Base-by-base conservation (phyloP, 2,113 vertebrate species). In the Zosterops japonicus region DNA sequence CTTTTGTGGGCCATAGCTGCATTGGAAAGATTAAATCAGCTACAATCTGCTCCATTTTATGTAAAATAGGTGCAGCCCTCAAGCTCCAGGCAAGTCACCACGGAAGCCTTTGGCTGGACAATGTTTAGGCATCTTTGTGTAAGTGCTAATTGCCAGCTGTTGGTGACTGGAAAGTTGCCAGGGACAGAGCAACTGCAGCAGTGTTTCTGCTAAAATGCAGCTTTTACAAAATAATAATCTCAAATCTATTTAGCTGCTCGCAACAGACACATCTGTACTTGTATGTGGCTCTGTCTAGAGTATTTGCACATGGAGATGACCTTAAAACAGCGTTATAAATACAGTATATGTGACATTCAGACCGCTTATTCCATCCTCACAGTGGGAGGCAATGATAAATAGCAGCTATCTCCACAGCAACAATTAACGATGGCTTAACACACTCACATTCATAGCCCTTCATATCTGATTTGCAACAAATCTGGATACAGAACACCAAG, bases 111-210 rank as follows among this genome's bases (percentile, higher is more conserved):
- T 70, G 89, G 68, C 68, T 86, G 90, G 69, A 83, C 87, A 81
- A 94, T 84, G 89, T 94, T 95, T 89, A 94, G 83, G 76, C 89
- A 94, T 93, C 75, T 74, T 78, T 93, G 81, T 91, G 60, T 92
- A 94, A 96, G 93, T 88, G 88, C 91, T 96, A 97, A 96, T 97
- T 97, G 92, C 91, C 97, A 96, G 95, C 94, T 95, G 93, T 93
- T 97, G 72, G 77, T 83, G 83, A 36, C 78, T 97, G 95, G 92
- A 83, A 55, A 29, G 47, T 27, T 95, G 94, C 96, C 97, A 97
- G 85, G 27, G 35, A 50, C 25, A 76, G 77, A 75, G 63, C 21
- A 74, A 84, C 82, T 95, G 65, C 60, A 67, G 46, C 61, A 83
- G 50, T 49, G 60, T 87, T 81, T 74, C 85, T 56, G 41, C n/a